phyloP scores from a whole-genome alignment of 2,888 invertebrate species.

The Chymomyza caudatula region DNA sequence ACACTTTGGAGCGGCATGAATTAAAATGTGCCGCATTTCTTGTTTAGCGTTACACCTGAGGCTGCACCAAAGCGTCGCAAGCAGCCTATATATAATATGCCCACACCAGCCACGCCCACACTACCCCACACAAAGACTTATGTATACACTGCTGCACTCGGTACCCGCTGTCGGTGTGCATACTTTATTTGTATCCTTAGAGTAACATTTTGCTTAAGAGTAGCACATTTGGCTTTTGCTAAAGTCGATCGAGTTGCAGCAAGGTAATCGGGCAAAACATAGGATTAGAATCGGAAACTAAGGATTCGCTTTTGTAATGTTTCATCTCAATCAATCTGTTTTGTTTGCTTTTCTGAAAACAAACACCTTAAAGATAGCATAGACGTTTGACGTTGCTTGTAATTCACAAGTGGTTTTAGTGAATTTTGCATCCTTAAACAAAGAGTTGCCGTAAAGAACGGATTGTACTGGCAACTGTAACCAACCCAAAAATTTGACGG shows the following conservation, averaged over 20 bases:
- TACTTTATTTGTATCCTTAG: background rate
- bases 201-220: background rate
- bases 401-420: no score
- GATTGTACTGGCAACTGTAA: no score
- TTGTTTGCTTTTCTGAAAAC: no score
- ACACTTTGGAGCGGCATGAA: slow-evolving; percentile 36
- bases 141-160: background rate
- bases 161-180: background rate
- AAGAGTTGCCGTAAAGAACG: no score
- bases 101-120: background rate
- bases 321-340: no score
- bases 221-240: background rate
- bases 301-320: no score
- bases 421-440: no score
- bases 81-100: background rate
- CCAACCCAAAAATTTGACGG: no score
- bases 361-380: no score
- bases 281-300: background rate
- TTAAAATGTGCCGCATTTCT: slow-evolving; percentile 42
- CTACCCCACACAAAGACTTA: background rate
- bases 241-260: background rate
- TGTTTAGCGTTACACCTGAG: background rate
- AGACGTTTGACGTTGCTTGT: no score
- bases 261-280: background rate
- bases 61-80: no score